A percentile compares a stretch with the other conserved stretches of the same genome.
These are phyloP conservation scores for Carpatolechia fugitivella DNA, from an alignment of 2,888 invertebrate species.

Conservation along the genomic window DNA sequence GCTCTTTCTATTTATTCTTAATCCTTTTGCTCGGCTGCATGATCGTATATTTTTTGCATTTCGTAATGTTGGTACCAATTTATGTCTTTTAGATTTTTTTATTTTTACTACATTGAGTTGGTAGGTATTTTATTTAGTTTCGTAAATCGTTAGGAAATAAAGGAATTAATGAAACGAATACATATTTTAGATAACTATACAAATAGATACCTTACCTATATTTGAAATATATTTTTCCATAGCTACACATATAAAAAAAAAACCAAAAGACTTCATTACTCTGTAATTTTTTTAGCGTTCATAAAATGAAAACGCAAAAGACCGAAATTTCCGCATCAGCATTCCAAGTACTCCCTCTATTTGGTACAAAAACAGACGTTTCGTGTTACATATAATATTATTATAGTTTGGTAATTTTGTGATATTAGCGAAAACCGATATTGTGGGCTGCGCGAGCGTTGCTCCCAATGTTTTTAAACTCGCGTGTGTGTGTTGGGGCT, in stretches of 20 bases:
- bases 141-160: too few relatives aligned
- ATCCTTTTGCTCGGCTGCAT: neutral
- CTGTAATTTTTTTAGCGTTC: neutral
- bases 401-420: slow-evolving; percentile 34
- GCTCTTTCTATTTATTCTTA: slow-evolving; percentile 45
- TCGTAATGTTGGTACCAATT: neutral
- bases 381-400: slow-evolving; percentile 28
- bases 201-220: too few relatives aligned
- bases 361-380: slow-evolving; percentile 20
- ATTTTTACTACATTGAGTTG: neutral
- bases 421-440: slow-evolving; percentile 59
- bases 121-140: too few relatives aligned
- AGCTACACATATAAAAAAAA: neutral
- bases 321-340: neutral
- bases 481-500: slow-evolving; percentile 33
- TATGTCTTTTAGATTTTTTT: neutral
- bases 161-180: too few relatives aligned
- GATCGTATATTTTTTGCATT: slow-evolving; percentile 1
- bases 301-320: neutral
- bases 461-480: slow-evolving; percentile 44
- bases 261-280: neutral
- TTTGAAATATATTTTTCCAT: too few relatives aligned
- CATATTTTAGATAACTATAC: too few relatives aligned
- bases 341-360: neutral
- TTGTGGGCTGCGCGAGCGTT: slow-evolving; percentile 50